Conservation (phyloP, 1,140 invertebrate genomes). For the Dreissena polymorpha region DNA sequence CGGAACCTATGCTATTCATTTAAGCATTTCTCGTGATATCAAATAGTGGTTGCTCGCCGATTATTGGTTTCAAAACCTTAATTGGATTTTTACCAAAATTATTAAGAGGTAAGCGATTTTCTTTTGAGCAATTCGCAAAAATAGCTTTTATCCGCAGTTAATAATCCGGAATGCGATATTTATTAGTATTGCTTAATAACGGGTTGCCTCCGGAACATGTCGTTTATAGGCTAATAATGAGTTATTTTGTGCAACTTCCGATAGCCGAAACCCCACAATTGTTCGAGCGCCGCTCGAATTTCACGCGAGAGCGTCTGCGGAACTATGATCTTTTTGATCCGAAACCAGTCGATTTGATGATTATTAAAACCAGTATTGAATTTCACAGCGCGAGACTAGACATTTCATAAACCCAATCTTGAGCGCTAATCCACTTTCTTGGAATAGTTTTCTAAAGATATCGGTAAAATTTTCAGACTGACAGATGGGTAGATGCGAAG, state of each 20-base stretch:
- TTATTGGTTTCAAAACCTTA: no score
- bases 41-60: no score
- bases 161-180: constrained; percentile 38
- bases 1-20: no score
- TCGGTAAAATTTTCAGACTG: constrained; percentile 25
- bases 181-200: constrained; percentile 44
- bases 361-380: background rate
- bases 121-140: no score
- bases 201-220: constrained; percentile 2
- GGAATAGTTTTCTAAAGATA: background rate
- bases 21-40: no score
- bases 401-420: no score
- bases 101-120: no score
- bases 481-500: constrained; percentile 52
- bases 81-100: no score
- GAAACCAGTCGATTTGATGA: background rate
- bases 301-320: background rate
- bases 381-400: no score
- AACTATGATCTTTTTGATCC: constrained; percentile 1
- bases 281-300: constrained; percentile 39
- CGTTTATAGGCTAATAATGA: constrained; percentile 50
- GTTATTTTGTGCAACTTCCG: constrained; percentile 24
- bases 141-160: background rate
- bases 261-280: constrained; percentile 1
- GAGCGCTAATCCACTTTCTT: background rate